Conservation (phyloP, 1,140 invertebrate genomes). For the Orchestia grillus region DNA sequence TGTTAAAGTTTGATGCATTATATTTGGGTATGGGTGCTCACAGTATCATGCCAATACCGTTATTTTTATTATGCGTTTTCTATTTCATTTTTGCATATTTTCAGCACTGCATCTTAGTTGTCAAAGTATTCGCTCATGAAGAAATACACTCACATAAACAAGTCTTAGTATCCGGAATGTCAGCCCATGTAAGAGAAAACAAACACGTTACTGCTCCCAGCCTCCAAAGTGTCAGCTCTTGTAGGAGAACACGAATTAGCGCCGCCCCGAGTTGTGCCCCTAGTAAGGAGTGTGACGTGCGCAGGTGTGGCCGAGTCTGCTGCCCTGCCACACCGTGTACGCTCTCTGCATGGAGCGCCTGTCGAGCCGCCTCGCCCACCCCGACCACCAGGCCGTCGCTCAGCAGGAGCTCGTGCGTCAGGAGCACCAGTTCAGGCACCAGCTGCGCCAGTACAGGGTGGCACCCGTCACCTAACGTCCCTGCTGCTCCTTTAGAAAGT, state of each 20-base stretch:
- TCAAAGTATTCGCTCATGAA: neutral
- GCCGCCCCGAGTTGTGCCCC: too few species aligned
- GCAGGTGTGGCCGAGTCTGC: conserved; percentile 43
- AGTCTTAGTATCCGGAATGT: too few species aligned
- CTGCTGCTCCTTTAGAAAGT: neutral
- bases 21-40: too few species aligned
- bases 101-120: neutral
- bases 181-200: too few species aligned
- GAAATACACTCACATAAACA: too few species aligned
- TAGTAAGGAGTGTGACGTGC: neutral
- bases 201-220: too few species aligned
- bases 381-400: conserved; percentile 40
- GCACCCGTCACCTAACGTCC: neutral
- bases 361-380: conserved; percentile 51
- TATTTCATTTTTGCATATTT: too few species aligned
- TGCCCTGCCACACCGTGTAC: conserved; percentile 60
- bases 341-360: conserved; percentile 58
- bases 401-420: conserved; percentile 56
- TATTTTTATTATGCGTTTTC: neutral
- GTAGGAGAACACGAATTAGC: too few species aligned
- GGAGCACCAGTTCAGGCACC: conserved; percentile 27
- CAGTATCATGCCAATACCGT: neutral
- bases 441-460: conserved; percentile 57
- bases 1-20: too few species aligned
- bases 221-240: too few species aligned